Percentiles rank a stretch among this genome's conserved stretches.
These are phyloP conservation scores for Platycercus adscitus DNA, from an alignment of 2,113 vertebrate species.

Conservation along the genomic window DNA sequence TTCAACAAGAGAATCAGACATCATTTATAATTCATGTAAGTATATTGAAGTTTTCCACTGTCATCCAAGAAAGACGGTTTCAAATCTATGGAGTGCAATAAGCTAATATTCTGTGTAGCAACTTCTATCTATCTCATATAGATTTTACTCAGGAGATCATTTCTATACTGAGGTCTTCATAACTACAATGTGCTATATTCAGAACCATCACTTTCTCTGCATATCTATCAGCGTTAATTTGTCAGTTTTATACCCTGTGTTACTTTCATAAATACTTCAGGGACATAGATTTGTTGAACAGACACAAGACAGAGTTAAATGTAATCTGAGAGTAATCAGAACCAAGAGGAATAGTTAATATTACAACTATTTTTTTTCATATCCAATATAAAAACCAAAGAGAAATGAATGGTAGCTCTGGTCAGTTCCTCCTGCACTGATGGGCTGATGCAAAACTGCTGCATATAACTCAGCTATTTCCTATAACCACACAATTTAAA, in stretches of 20 bases:
- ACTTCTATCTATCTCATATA: slow-evolving; percentile 71
- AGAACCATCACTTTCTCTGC: slow-evolving; percentile 32
- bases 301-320: background rate
- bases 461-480: slow-evolving; percentile 12
- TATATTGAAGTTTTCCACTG: slow-evolving; percentile 81
- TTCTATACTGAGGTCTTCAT: slow-evolving; percentile 60
- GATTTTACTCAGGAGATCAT: slow-evolving; percentile 72
- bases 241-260: slow-evolving; percentile 24
- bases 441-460: background rate
- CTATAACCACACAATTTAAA: slow-evolving; percentile 10
- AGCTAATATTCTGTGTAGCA: slow-evolving; percentile 80
- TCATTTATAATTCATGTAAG: slow-evolving; percentile 89
- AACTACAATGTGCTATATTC: slow-evolving; percentile 37
- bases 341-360: background rate
- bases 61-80: slow-evolving; percentile 71
- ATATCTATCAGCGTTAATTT: slow-evolving; percentile 37
- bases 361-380: background rate
- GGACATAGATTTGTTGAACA: slow-evolving; percentile 1
- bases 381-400: background rate
- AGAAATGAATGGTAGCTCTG: background rate
- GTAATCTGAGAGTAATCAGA: slow-evolving; percentile 1
- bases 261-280: slow-evolving; percentile 43
- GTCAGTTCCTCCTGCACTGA: background rate
- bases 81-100: slow-evolving; percentile 79
- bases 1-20: slow-evolving; percentile 68